Evolutionary conservation across 1,140 invertebrate genomes (phyloP), one percentile per base, ranked within the genome.

Genomic region (Zaprionus ornatus): DNA sequence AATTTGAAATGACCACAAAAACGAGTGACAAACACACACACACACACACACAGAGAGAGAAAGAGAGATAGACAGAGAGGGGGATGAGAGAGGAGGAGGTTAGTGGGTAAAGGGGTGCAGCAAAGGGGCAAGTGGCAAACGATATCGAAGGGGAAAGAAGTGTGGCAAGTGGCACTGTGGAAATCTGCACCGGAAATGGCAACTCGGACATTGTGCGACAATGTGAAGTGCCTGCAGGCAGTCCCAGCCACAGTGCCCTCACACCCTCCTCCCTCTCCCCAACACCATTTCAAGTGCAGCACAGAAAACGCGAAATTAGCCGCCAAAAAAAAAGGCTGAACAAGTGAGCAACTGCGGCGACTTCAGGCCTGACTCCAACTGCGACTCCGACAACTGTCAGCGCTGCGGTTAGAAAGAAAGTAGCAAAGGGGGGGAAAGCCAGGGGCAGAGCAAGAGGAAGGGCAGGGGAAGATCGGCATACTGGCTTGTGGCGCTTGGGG

Each of bases 1-100:
- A 88, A 88, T 90, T 88, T 88, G 85, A 88, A 88, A 88, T 88
- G 84, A 88, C 84, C 84, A 88, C 85, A 88, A 85, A 85, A 85
- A 80, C 75, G 65, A 64, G 59, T 78, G 70, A 78, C 71, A 78
- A 57, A 69, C 64, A 74, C 65, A 77, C 45, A 60, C 13, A 54
- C 17, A 54, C 15, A 27, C 23, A 64, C 57, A 13, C 15, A 21
- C 15, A 32, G 42, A 50, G 4, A 48, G 1, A 19, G 21, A 15
- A 2, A 21, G 13, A 15, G 1, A 32, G 60, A 52, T 40, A 37
- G 55, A 10, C 3, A 7, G 7, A 15, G 21, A 13, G n/a, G 13
- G 19, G 12, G 37, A 1, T 6, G 15, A 1, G 6, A 15, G 21
- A n/a, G 6, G 29, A 23, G 54, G 19, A 7, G 35, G 50, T n/a